Evolutionary conservation across 2,113 vertebrate genomes (phyloP).

Genomic region (Dasypus novemcinctus): DNA sequence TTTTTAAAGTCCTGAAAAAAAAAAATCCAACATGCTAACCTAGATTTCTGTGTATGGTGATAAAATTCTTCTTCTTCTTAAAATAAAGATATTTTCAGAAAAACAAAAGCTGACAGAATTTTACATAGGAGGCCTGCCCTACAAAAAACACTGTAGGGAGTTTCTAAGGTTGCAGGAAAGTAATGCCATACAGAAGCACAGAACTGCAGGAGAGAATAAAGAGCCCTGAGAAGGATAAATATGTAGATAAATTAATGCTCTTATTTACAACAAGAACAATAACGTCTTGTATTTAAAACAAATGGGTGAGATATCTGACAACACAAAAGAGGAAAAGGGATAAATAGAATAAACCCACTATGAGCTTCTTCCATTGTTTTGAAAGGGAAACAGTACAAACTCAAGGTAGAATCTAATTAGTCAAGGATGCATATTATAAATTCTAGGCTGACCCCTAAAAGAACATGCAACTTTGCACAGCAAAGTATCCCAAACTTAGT

Average conservation of each 20-base stretch:
- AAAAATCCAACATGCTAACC: neutral
- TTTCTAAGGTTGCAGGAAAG: neutral
- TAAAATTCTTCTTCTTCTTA: neutral
- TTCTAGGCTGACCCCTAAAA: neutral
- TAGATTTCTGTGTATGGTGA: neutral
- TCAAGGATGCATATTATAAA: neutral
- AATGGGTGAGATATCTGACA: neutral
- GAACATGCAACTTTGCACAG: neutral
- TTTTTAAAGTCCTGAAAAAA: neutral
- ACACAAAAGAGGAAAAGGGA: neutral
- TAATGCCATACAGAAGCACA: neutral
- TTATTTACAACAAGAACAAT: neutral
- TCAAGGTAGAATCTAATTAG: neutral
- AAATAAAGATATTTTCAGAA: neutral
- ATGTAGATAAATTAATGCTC: neutral
- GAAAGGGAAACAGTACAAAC: neutral
- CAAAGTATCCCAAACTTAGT: neutral
- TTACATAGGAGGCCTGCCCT: neutral
- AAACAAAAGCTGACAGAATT: neutral
- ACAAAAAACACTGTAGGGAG: neutral
- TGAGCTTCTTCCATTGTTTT: neutral
- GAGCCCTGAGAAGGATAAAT: neutral
- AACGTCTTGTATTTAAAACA: neutral
- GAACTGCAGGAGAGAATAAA: neutral
- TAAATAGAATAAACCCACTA: neutral